Base-by-base conservation (phyloP, 1,140 invertebrate genomes). In the Homalodisca vitripennis region DNA sequence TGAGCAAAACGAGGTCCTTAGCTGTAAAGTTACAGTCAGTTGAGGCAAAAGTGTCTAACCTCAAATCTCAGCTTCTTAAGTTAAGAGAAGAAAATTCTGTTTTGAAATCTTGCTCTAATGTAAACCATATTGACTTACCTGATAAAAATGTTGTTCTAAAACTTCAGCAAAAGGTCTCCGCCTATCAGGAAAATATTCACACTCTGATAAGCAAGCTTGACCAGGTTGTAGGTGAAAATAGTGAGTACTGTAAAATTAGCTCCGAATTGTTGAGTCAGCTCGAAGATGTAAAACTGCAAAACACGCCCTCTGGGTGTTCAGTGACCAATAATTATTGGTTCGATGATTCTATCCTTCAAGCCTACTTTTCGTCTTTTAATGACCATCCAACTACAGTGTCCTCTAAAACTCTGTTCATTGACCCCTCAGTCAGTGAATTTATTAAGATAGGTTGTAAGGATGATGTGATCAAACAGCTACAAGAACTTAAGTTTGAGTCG, bases 351-450 rank as follows among this genome's bases (percentile, higher is more conserved):
- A 27, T 30, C 10, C 2, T 60, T 10, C 55, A 60, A 29, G 55
- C 55, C 14, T 60, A 60, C 26, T 27, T 60, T 26, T 3, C 55
- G 3, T 27, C 55, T 26, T 60, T 60, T 26, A 60, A 60, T 26
- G 29, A 6, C 55, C 26, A 22, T 30, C 14, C n/a, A 26, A 60
- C 55, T 26, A 27, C 26, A 3, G 22, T 27, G 22, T 60, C 55
- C 55, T n/a, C n/a, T n/a, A 60, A 60, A 10, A 27, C 55, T 12
- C 24, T 60, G 29, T 60, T 60, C 29, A 60, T 60, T 60, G 55
- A 60, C 14, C 55, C 55, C 14, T 60, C 55, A 3, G 55, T 60
- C 14, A 60, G 22, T 60, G 55, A 60, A n/a, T 60, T 22, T 29
- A 27, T 12, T 27, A 60, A 27, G n/a, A 13, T 30, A 29, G n/a